Evolutionary conservation across 2,888 invertebrate genomes (phyloP).

Genomic region (Aporophyla nigra): DNA sequence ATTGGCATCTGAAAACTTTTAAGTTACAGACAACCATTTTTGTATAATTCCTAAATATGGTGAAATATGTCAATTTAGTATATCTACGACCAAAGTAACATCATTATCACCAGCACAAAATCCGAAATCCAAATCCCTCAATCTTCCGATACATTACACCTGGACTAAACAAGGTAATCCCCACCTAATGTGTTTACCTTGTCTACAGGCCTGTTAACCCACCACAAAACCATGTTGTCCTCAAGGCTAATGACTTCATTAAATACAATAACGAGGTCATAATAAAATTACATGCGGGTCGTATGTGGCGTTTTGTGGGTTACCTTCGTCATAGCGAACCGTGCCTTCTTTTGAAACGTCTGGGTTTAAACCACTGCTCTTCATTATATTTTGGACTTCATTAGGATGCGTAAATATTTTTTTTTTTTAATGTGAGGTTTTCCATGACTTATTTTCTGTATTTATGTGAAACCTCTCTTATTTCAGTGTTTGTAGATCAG

Average conservation of each 20-base stretch:
- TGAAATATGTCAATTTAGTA: not conserved
- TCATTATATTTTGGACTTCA: constrained; percentile 33
- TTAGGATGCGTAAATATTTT: constrained; percentile 20
- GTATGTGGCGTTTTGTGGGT: constrained; percentile 75
- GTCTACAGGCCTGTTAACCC: constrained; percentile 61
- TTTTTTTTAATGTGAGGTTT: not conserved
- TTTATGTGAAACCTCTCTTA: not conserved
- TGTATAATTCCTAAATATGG: not conserved
- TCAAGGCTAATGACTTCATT: constrained; percentile 68
- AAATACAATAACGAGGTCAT: constrained; percentile 72
- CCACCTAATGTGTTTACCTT: constrained; percentile 60
- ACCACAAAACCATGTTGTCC: constrained; percentile 67
- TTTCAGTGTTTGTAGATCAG: too few species aligned
- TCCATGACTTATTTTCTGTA: not conserved
- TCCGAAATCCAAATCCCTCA: not conserved
- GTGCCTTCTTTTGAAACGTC: constrained; percentile 53
- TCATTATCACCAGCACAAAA: constrained; percentile 6
- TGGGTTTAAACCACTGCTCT: constrained; percentile 56
- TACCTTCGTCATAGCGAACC: constrained; percentile 76
- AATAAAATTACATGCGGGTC: constrained; percentile 72
- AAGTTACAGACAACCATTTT: not conserved
- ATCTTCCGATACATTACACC: constrained; percentile 57
- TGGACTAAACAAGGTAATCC: constrained; percentile 48
- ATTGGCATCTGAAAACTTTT: not conserved
- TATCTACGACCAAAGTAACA: not conserved